Conservation (phyloP, 1,140 invertebrate species). For the Drosophila guanche region DNA sequence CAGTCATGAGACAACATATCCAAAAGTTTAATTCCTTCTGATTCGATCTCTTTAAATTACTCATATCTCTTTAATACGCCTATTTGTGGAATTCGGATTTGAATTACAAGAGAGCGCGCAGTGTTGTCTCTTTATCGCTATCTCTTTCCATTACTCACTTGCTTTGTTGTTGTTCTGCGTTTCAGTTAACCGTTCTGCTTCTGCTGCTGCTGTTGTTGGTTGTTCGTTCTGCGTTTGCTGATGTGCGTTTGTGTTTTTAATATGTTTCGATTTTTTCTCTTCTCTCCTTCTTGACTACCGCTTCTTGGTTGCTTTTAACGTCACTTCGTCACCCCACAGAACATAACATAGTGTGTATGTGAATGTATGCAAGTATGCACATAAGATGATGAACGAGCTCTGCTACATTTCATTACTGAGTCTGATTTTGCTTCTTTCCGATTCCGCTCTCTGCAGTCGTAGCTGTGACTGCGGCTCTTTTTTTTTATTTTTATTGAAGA, state of each 20-base stretch:
- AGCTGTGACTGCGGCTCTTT: neutral
- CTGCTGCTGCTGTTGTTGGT: slow-evolving; percentile 6
- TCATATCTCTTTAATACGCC: no score
- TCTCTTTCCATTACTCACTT: slow-evolving; percentile 27
- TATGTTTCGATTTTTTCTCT: slow-evolving; percentile 22
- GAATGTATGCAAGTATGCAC: slow-evolving; percentile 8
- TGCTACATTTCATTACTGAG: slow-evolving; percentile 36
- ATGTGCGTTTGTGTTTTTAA: slow-evolving; percentile 34
- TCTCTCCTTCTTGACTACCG: slow-evolving; percentile 17
- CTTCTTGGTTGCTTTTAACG: slow-evolving; percentile 43
- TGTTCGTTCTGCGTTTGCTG: slow-evolving; percentile 1
- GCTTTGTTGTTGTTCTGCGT: slow-evolving; percentile 48
- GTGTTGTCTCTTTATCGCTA: neutral
- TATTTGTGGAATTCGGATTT: slow-evolving; percentile 29
- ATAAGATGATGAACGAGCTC: slow-evolving; percentile 35
- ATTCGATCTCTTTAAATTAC: no score
- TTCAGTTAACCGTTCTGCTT: slow-evolving; percentile 44
- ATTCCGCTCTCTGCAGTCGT: neutral
- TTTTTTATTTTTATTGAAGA: slow-evolving; percentile 5
- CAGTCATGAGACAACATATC: no score
- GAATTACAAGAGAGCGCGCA: slow-evolving; percentile 40
- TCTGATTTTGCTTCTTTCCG: slow-evolving; percentile 6
- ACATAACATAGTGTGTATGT: neutral
- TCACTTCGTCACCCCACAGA: slow-evolving; percentile 56
- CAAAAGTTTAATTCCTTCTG: no score